Base-by-base conservation (phyloP, 2,113 vertebrate species). In the Corynorhinus townsendii region DNA sequence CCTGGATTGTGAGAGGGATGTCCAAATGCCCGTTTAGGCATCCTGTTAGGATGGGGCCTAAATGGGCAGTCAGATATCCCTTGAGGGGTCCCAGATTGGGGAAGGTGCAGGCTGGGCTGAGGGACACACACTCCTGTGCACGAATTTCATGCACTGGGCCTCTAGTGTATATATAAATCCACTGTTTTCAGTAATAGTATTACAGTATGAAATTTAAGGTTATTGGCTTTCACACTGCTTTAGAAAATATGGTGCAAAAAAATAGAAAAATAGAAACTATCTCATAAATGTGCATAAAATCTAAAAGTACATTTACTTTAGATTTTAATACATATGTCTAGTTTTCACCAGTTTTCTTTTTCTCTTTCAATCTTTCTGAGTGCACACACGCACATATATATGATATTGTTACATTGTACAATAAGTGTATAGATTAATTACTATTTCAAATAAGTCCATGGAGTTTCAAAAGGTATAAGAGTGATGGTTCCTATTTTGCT, bases 401-500 rank as follows among this genome's bases (percentile, higher is more conserved):
- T 43, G n/a, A 45, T 38, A 35, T 17, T 69, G 19, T 64, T 68
- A 71, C 38, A 5, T 43, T 68, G 2, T 52, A 52, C 72, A 59
- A 49, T 66, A 92, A 89, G 2, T 20, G 22, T 40, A 43, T 8
- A 56, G 2, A 52, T 81, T 81, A 59, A 33, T 45, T 73, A 68
- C 47, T 89, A 26, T 92, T 91, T 92, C 49, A 66, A 45, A 88
- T 73, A 76, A 79, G 43, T 9, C 59, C 35, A 56, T 6, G 40
- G 17, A 75, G 47, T 59, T 94, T 79, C 17, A 30, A 79, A 89
- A 96, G 89, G 83, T 86, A 17, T 4, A 52, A 49, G 49, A 93
- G 69, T 16, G 7, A 86, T 49, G 47, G 30, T 76, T 95, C 62
- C 76, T 87, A 68, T 93, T 96, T 92, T 88, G 82, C 45, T 82